Evolutionary conservation across 2,888 invertebrate genomes (phyloP).

Genomic region (Erynnis tages): DNA sequence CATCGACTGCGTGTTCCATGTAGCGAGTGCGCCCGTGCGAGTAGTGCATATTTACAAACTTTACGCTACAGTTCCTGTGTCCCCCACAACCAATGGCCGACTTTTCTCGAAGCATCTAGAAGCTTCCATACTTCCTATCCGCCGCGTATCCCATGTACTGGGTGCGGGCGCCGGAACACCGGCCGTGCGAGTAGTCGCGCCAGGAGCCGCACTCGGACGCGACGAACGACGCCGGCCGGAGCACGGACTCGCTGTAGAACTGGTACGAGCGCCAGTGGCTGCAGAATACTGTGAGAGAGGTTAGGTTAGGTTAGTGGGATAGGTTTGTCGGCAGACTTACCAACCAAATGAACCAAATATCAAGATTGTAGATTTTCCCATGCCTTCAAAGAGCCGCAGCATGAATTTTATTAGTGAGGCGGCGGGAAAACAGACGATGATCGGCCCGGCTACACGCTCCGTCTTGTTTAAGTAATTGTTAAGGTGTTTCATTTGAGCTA

Average conservation of each 20-base stretch:
- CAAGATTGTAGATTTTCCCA: too few species aligned
- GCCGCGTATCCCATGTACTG: slow-evolving; percentile 76
- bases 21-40: too few species aligned
- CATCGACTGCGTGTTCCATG: too few species aligned
- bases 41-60: too few species aligned
- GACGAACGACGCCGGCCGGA: slow-evolving; percentile 70
- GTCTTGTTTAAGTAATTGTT: too few species aligned
- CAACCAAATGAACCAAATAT: too few species aligned
- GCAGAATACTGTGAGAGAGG: slow-evolving; percentile 72
- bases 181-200: slow-evolving; percentile 65
- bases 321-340: background rate
- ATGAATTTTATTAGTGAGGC: too few species aligned
- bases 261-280: slow-evolving; percentile 84
- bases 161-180: slow-evolving; percentile 54
- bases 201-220: slow-evolving; percentile 73
- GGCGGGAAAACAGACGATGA: too few species aligned
- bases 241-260: slow-evolving; percentile 81
- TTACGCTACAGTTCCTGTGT: too few species aligned
- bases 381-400: too few species aligned
- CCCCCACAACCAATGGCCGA: background rate
- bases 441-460: too few species aligned
- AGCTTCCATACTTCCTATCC: slow-evolving; percentile 62
- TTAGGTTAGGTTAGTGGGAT: slow-evolving; percentile 11
- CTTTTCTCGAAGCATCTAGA: background rate
- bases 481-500: too few species aligned